phyloP scores from a whole-genome alignment of 2,888 invertebrate genomes.

The Rhogogaster chlorosoma region DNA sequence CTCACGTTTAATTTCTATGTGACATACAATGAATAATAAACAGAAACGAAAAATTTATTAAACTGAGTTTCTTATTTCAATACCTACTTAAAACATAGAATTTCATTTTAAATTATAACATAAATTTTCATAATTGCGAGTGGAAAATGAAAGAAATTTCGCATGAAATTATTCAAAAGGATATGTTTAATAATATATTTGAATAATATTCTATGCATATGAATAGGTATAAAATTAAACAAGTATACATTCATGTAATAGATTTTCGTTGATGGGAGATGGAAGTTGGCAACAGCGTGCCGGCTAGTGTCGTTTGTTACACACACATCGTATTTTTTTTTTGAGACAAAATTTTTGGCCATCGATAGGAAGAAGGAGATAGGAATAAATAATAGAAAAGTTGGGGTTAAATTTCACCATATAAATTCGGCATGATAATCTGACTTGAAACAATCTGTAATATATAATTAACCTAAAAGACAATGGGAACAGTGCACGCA shows the following conservation, averaged over 20 bases:
- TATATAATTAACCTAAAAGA: conserved; percentile 63
- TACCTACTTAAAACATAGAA: not conserved
- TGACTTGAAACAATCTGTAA: conserved; percentile 54
- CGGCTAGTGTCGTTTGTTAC: conserved; percentile 40
- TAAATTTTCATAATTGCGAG: not conserved
- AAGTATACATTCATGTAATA: not conserved
- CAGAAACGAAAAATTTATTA: not conserved
- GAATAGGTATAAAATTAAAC: not conserved
- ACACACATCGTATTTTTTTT: conserved; percentile 16
- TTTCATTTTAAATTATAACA: not conserved
- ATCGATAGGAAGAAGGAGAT: conserved; percentile 21
- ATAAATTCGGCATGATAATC: conserved; percentile 54
- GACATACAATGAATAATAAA: not conserved
- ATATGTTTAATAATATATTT: not conserved
- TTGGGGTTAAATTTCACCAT: not conserved
- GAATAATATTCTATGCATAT: not conserved
- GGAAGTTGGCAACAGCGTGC: conserved; percentile 34
- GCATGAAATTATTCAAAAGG: not conserved
- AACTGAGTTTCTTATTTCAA: not conserved
- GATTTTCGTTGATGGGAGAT: not conserved
- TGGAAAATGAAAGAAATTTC: not conserved
- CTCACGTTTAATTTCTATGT: not conserved
- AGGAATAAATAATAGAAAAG: conserved; percentile 5
- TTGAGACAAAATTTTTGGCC: conserved; percentile 45
- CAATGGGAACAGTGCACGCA: conserved; percentile 78